Percentiles rank a stretch among this genome's conserved stretches.
phyloP scores from a whole-genome alignment of 2,113 vertebrate genomes.

The Spermophilus dauricus region DNA sequence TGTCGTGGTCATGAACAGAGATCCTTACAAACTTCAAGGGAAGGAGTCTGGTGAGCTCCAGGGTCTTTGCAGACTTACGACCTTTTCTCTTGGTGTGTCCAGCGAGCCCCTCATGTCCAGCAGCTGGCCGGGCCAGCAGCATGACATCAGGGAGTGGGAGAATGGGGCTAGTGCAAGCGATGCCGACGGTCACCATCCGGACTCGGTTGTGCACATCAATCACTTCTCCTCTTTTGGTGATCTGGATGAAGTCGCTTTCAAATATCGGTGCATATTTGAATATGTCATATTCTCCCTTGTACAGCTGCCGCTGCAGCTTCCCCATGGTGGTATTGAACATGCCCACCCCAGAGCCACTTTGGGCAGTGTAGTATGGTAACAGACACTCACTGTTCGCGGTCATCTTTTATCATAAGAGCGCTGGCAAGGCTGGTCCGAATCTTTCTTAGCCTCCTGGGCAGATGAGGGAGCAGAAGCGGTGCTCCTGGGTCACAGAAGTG shows the following conservation, averaged over 20 bases:
- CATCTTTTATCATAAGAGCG: not conserved
- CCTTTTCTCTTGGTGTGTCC: not conserved
- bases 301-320: slow-evolving; percentile 78
- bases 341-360: not conserved
- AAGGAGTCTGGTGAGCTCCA: slow-evolving; percentile 83
- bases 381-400: not conserved
- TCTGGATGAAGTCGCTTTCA: slow-evolving; percentile 84
- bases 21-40: slow-evolving; percentile 81
- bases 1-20: slow-evolving; percentile 66
- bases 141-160: slow-evolving; percentile 74
- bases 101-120: rapidly evolving
- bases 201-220: slow-evolving; percentile 79
- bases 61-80: not conserved
- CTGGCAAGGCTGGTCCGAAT: not conserved
- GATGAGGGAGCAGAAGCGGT: not conserved
- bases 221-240: slow-evolving; percentile 79
- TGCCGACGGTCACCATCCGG: slow-evolving; percentile 74
- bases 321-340: slow-evolving; percentile 76
- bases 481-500: not conserved
- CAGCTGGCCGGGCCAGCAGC: slow-evolving; percentile 75
- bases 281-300: slow-evolving; percentile 74
- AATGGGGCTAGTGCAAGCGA: slow-evolving; percentile 75
- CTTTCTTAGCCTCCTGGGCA: not conserved
- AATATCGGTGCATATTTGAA: slow-evolving; percentile 77
- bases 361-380: slow-evolving; percentile 27